These are phyloP conservation scores for Melanotaenia maccullochi DNA, from an alignment of 2,797 vertebrate genomes.

Conservation along the genomic window DNA sequence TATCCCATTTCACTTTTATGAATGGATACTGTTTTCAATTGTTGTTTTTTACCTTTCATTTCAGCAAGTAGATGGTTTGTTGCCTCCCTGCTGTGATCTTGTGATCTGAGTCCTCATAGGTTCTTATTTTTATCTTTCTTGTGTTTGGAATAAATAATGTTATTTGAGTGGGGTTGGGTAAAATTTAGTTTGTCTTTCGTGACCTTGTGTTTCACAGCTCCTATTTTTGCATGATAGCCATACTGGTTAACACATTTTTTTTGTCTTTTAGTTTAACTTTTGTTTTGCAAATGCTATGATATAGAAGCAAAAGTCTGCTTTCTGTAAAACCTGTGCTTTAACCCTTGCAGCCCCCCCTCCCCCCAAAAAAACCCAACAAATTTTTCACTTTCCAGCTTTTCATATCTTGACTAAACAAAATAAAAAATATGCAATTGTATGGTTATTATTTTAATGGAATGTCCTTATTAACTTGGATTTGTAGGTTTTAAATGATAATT, in stretches of 20 bases:
- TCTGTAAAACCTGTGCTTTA: no score
- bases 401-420: neutral
- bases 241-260: no score
- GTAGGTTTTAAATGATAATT: constrained; percentile 8
- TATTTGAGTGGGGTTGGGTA: neutral
- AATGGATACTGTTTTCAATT: constrained; percentile 19
- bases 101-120: neutral
- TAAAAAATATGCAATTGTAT: neutral
- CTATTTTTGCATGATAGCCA: no score
- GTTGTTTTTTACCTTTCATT: constrained; percentile 48
- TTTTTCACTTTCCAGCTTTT: neutral
- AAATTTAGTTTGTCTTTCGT: neutral
- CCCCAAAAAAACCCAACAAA: neutral
- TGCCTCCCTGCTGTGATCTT: neutral
- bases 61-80: constrained; percentile 19
- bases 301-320: no score
- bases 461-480: constrained; percentile 13
- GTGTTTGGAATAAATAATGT: constrained; percentile 6
- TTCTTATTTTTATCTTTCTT: constrained; percentile 10
- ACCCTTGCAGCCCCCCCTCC: neutral
- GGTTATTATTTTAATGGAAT: constrained; percentile 24
- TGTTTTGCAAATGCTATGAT: no score
- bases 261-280: no score
- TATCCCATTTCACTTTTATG: constrained; percentile 51
- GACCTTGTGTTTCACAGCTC: neutral